Base-by-base conservation (phyloP, 2,797 vertebrate genomes). In the Bufotes viridis region DNA sequence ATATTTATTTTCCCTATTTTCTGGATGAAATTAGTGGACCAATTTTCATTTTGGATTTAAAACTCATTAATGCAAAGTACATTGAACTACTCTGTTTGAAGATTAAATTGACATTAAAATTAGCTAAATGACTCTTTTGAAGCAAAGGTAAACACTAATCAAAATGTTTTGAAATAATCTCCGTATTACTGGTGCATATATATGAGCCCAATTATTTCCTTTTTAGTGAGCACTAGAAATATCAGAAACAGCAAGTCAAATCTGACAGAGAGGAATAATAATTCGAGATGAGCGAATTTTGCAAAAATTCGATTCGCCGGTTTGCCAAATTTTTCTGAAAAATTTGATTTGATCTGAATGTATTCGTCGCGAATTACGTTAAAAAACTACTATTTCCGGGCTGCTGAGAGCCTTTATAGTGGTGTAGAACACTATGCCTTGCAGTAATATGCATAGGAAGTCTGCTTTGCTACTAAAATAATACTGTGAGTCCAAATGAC, bases 91-190 rank as follows among this genome's bases (percentile, higher is more conserved):
- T 90, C 26, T 90, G 69, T 17, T 90, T 92, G 69, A 91, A 89
- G 88, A 92, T 90, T 90, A 91, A 20, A 29, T 17, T 91, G 53
- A 26, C 67, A 90, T n/a, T 78, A 88, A 94, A 93, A 92, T 90
- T 91, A 91, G 55, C 20, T 91, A 76, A 69, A 90, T 90, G 18
- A 79, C 70, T 90, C 83, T 61, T 92, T 91, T 90, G 88, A 92
- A 91, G 81, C 76, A 92, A 91, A 93, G 49, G 63, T 92, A 93
- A 94, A 93, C 42, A 90, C 24, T 88, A 90, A 90, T 89, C 18
- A 92, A 93, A 90, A 58, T 90, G 72, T 91, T 94, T 92, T 92
- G 0, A 92, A 92, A 91, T 90, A 92, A 61, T 90, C 70, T 86
- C 90, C 86, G 82, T 80, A 24, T 6, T 80, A 92, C 81, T 84